phyloP scores from a whole-genome alignment of 2,797 vertebrate species.

The Artibeus jamaicensis region DNA sequence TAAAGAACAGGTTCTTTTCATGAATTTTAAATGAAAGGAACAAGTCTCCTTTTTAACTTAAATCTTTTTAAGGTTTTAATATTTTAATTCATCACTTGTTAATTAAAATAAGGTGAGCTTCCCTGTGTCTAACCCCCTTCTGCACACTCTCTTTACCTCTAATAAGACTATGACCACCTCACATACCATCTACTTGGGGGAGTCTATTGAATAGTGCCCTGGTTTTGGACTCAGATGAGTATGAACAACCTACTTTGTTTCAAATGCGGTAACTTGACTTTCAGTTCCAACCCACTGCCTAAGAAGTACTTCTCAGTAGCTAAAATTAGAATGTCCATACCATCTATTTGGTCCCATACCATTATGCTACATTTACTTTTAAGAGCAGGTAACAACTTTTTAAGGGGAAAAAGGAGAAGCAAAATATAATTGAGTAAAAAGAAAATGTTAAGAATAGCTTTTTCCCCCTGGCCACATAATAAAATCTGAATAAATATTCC shows the following conservation, averaged over 20 bases:
- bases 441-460: not conserved
- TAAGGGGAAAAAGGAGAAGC: not conserved
- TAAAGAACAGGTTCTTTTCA: not conserved
- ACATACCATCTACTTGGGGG: not conserved
- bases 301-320: not conserved
- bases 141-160: not conserved
- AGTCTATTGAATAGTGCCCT: not conserved
- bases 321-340: not conserved
- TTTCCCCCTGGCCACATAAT: not conserved
- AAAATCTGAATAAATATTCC: not conserved
- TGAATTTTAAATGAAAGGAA: not conserved
- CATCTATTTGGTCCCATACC: not conserved
- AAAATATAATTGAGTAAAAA: not conserved
- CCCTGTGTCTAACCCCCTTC: not conserved
- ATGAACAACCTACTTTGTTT: not conserved
- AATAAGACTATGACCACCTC: not conserved
- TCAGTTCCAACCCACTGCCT: not conserved
- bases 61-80: not conserved
- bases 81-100: not conserved
- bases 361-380: not conserved
- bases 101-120: not conserved
- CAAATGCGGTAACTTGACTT: not conserved
- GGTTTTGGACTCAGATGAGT: not conserved
- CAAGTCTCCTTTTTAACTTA: not conserved
- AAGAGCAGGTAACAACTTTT: not conserved